Conservation (phyloP, 2,888 invertebrate species). For the Platycheirus rosarum region DNA sequence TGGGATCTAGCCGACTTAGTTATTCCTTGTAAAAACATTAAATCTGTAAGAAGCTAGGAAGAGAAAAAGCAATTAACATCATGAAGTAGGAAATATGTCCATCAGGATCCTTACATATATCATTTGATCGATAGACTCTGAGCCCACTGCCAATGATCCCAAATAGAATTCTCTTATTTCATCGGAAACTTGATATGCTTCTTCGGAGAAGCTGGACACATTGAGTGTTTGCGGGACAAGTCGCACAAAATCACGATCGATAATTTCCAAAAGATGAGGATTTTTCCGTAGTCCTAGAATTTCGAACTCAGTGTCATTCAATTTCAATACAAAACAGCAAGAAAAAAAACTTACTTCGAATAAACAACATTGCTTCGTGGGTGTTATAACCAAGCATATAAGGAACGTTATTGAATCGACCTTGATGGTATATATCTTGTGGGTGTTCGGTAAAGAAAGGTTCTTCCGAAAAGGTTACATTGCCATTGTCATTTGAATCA, state of each 20-base stretch:
- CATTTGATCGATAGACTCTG: constrained; percentile 84
- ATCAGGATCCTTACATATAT: constrained; percentile 83
- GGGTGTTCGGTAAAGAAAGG: constrained; percentile 85
- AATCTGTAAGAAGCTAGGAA: constrained; percentile 85
- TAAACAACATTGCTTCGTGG: constrained; percentile 86
- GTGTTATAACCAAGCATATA: constrained; percentile 87
- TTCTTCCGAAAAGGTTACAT: constrained; percentile 79
- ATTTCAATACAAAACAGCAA: not conserved
- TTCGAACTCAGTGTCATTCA: not conserved
- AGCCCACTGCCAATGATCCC: constrained; percentile 84
- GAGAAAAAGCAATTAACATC: not conserved
- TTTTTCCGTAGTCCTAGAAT: constrained; percentile 84
- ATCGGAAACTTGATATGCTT: constrained; percentile 82
- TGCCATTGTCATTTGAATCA: constrained; percentile 77
- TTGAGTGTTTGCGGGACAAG: constrained; percentile 84
- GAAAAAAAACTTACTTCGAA: constrained; percentile 82
- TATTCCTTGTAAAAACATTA: constrained; percentile 86
- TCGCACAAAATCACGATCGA: constrained; percentile 85
- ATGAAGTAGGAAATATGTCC: constrained; percentile 1
- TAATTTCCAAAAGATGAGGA: constrained; percentile 84
- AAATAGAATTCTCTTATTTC: constrained; percentile 85
- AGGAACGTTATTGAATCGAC: constrained; percentile 84
- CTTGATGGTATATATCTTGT: constrained; percentile 81
- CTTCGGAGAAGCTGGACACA: constrained; percentile 78
- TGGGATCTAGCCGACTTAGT: constrained; percentile 84